These are phyloP conservation scores for Drosophila picticornis DNA, from an alignment of 2,888 invertebrate species.

Conservation along the genomic window DNA sequence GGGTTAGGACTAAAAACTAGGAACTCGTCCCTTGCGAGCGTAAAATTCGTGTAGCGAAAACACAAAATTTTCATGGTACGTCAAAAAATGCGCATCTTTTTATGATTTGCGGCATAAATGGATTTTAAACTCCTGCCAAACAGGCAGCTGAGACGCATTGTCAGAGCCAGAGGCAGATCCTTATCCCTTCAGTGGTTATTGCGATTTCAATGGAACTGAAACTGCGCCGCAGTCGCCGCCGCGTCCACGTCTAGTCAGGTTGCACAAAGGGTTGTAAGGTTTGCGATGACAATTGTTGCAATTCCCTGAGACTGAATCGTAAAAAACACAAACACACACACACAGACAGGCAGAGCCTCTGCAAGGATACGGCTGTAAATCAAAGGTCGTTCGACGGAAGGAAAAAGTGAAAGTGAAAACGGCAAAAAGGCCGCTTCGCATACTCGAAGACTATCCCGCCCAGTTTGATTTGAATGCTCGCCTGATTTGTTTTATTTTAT, in stretches of 20 bases:
- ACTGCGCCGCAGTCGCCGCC: conserved; percentile 40
- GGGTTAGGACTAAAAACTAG: conserved; percentile 1
- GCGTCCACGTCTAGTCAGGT: conserved; percentile 59
- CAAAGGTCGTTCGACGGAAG: conserved; percentile 47
- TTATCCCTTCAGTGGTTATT: conserved; percentile 34
- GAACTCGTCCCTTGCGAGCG: conserved; percentile 44
- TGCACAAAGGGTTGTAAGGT: conserved; percentile 76
- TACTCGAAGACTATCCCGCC: conserved; percentile 4
- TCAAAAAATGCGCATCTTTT: conserved; percentile 61
- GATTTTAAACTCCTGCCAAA: conserved; percentile 72
- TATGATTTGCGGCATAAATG: conserved; percentile 79
- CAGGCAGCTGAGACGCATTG: conserved; percentile 75
- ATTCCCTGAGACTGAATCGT: conserved; percentile 65
- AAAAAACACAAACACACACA: conserved; percentile 46
- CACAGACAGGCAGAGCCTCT: conserved; percentile 1
- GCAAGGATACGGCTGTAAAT: conserved; percentile 62
- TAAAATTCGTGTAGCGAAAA: conserved; percentile 76
- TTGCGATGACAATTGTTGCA: conserved; percentile 75
- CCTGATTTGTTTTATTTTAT: conserved; percentile 18
- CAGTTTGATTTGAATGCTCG: conserved; percentile 26
- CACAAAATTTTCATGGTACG: conserved; percentile 67
- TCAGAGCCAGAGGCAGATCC: conserved; percentile 21
- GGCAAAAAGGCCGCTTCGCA: conserved; percentile 10
- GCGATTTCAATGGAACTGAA: conserved; percentile 62
- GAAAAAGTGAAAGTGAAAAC: conserved; percentile 67